Evolutionary conservation across 2,888 invertebrate species (phyloP).

Genomic region (Heteromurus nitidus): DNA sequence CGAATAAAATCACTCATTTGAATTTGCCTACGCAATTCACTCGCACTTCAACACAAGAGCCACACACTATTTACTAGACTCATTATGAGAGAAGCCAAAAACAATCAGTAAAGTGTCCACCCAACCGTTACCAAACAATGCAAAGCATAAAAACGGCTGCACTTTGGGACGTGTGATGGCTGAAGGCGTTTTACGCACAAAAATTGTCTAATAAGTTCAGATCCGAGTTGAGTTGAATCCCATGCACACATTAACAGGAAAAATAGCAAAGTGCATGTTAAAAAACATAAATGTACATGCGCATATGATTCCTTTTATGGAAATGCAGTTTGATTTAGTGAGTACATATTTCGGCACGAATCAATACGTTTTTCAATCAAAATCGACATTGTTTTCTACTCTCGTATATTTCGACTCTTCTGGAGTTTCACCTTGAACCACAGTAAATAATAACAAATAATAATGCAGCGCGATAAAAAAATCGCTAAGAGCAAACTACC

Average conservation of each 20-base stretch:
- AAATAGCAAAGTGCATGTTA: neutral
- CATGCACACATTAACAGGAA: neutral
- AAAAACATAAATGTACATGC: neutral
- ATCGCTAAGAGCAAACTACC: no score
- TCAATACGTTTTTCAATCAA: neutral
- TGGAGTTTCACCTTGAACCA: constrained; percentile 59
- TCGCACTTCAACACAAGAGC: neutral
- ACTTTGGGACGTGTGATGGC: neutral
- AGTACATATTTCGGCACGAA: neutral
- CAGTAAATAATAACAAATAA: neutral
- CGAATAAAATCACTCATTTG: constrained; percentile 25
- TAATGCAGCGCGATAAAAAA: neutral
- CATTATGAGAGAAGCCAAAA: neutral
- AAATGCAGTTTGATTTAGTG: neutral
- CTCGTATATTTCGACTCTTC: neutral
- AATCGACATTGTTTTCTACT: neutral
- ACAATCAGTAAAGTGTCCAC: constrained; percentile 44
- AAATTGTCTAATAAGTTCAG: neutral
- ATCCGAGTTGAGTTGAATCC: neutral
- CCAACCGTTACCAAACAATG: constrained; percentile 44
- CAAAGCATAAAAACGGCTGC: neutral
- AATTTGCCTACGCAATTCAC: constrained; percentile 4
- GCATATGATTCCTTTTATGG: neutral
- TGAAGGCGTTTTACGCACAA: constrained; percentile 8
- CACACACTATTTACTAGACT: neutral